phyloP scores from a whole-genome alignment of 2,888 invertebrate genomes.

The Mesopsocus fuscifrons region DNA sequence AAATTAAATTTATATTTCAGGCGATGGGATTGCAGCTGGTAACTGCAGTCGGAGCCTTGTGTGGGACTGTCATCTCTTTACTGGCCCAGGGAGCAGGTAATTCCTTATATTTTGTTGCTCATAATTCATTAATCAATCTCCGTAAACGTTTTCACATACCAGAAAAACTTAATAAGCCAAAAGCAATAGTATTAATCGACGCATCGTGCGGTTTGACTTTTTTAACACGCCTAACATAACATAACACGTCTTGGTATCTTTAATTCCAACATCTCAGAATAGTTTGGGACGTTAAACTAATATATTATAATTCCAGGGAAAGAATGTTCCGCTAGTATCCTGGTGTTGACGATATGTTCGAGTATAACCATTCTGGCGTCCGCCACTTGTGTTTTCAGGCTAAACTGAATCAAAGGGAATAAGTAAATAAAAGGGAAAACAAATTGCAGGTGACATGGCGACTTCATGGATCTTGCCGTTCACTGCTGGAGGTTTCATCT shows the following conservation, averaged over 20 bases:
- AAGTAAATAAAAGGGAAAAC: no score
- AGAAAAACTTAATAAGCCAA: constrained; percentile 9
- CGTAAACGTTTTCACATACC: no score
- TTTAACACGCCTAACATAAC: no score
- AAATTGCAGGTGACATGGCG: constrained; percentile 43
- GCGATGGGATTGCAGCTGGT: constrained; percentile 88
- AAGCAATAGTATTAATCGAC: constrained; percentile 7
- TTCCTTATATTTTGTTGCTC: constrained; percentile 12
- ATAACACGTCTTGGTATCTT: no score
- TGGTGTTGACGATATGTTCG: no score
- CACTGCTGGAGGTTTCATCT: constrained; percentile 98
- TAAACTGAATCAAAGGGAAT: no score
- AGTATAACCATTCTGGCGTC: no score
- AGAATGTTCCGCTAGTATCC: no score
- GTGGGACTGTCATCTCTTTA: constrained; percentile 80
- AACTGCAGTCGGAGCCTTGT: constrained; percentile 87
- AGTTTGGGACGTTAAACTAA: no score
- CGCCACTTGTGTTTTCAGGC: no score
- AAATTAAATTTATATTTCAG: constrained; percentile 27
- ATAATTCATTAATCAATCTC: constrained; percentile 5
- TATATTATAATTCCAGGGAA: no score
- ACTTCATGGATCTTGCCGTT: constrained; percentile 88
- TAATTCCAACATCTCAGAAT: no score
- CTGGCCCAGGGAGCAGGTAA: constrained; percentile 49
- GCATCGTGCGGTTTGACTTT: constrained; percentile 7